Evolutionary conservation across 1,140 invertebrate genomes (phyloP).

Genomic region (Odontomachus brunneus): DNA sequence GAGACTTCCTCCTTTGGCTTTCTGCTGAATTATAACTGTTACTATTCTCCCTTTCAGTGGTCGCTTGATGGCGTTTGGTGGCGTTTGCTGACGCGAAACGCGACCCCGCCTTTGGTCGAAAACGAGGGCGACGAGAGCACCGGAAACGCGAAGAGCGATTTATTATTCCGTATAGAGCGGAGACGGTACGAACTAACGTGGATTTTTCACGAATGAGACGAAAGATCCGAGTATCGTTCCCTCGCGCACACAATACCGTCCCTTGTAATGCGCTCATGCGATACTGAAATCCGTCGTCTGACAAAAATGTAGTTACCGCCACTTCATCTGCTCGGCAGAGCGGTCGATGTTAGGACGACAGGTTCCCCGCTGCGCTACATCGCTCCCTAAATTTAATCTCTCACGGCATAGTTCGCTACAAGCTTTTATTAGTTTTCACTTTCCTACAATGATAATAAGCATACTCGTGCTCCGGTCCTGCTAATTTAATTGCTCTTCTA

Average conservation of each 20-base stretch:
- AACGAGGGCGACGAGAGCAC: neutral
- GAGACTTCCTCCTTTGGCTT: too few species aligned
- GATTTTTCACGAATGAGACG: neutral
- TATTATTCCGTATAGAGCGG: too few species aligned
- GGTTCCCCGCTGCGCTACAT: neutral
- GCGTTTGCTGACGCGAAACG: neutral
- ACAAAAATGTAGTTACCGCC: neutral
- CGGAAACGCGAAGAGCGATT: too few species aligned
- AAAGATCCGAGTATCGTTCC: neutral
- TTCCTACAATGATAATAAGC: neutral
- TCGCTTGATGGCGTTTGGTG: too few species aligned
- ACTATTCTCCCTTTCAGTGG: neutral
- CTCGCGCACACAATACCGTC: neutral
- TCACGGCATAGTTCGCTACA: neutral
- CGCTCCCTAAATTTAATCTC: conserved; percentile 1
- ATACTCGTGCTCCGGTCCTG: neutral
- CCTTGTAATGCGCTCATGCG: neutral
- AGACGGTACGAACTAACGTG: too few species aligned
- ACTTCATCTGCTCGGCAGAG: neutral
- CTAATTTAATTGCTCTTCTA: conserved; percentile 6
- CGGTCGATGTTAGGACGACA: neutral
- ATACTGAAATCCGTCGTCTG: neutral
- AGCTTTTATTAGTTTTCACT: conserved; percentile 5
- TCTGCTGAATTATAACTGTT: too few species aligned
- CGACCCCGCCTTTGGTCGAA: neutral